Evolutionary conservation across 1,140 invertebrate species (phyloP), one percentile per base, ranked within the genome.

Genomic region (Drosophila pseudoananassae): DNA sequence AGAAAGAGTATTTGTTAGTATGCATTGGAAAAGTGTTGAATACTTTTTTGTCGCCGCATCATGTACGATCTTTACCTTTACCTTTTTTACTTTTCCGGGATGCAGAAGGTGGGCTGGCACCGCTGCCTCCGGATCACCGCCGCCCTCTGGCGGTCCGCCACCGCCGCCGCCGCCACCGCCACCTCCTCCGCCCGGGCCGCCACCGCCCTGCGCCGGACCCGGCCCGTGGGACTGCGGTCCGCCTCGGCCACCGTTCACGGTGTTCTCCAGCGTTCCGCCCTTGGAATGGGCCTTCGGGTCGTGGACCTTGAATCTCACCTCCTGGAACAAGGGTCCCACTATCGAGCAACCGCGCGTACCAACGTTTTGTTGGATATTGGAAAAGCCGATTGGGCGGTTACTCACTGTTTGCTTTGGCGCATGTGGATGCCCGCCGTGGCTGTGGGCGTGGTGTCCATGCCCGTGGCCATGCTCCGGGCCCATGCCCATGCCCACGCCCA

Each of bases 291-390:
- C 96, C 93, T 97, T 98, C 9, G 97, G 97, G 93, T 98, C 97
- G 93, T 97, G 96, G 59, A 97, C 96, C 94, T 98, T 98, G 94
- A 97, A 97, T 90, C 97, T 96, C 92, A 98, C 97, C 95, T 98
- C 96, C 96, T 98, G 96, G 93, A 95, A 95, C 95, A 94, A 94
- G 94, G 93, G 94, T 94, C 92, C 92, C 94, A 95, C 95, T 95
- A 95, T 95, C 93, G 94, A 95, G 94, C 92, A 92, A 90, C 92
- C 92, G 92, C 91, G 87, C 79, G 90, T 89, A 80, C 91, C 91
- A 92, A 92, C 85, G 81, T 92, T 92, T 92, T 92, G 91, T 90
- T 90, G 91, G 77, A 92, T 90, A 92, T 91, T 92, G 79, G 88
- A 79, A 92, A 90, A 92, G 80, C 91, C 91, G 83, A 91, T 90